A percentile compares a stretch with the other conserved stretches of the same genome.
Evolutionary conservation across 2,797 vertebrate genomes (phyloP).

Genomic region (Gephyroberyx darwinii): DNA sequence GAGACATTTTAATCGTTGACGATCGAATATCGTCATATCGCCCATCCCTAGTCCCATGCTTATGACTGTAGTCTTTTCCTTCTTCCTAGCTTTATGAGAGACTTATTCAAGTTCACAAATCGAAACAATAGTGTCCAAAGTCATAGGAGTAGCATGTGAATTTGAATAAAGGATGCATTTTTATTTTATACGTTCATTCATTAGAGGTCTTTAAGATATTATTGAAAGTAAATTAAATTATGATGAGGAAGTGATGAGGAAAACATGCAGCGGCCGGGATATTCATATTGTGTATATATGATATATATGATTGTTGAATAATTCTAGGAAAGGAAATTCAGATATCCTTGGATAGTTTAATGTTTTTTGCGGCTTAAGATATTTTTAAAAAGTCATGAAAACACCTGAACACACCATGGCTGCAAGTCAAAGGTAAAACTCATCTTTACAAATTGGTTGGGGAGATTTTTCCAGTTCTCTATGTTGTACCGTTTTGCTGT

Average conservation of each 20-base stretch:
- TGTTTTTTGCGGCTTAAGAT: too few species aligned
- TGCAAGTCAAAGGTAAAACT: not conserved
- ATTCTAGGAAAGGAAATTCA: not conserved
- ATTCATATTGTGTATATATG: too few species aligned
- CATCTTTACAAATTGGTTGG: slow-evolving; percentile 1
- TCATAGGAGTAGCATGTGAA: not conserved
- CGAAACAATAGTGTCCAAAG: not conserved
- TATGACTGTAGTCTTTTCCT: too few species aligned
- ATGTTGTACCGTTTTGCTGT: slow-evolving; percentile 16
- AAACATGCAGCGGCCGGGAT: not conserved
- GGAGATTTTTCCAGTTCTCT: slow-evolving; percentile 1
- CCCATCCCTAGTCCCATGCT: not conserved
- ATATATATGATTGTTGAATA: too few species aligned
- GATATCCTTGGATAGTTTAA: not conserved
- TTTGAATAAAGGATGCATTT: not conserved
- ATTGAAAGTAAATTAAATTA: not conserved
- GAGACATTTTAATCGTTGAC: too few species aligned
- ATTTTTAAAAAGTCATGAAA: too few species aligned
- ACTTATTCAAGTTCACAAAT: not conserved
- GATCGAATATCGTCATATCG: too few species aligned
- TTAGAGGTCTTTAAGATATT: not conserved
- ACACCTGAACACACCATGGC: not conserved
- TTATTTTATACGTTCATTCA: not conserved
- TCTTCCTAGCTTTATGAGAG: too few species aligned
- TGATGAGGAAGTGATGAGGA: not conserved